These are phyloP conservation scores for Eilema caniola DNA, from an alignment of 2,888 invertebrate species.

Conservation along the genomic window DNA sequence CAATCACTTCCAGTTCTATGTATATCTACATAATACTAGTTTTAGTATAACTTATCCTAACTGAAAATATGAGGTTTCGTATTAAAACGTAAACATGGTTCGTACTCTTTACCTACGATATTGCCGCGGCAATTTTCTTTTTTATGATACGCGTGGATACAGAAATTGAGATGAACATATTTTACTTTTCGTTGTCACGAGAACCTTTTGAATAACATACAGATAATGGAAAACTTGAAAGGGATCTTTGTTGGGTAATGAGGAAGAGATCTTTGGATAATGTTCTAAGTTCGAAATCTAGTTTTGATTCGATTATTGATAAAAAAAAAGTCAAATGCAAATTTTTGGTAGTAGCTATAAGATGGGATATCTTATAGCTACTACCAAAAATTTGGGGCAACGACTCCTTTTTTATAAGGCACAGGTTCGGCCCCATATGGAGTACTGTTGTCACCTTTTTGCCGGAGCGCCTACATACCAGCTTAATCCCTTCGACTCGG, in stretches of 20 bases:
- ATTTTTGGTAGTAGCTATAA: too few relatives aligned
- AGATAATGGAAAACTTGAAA: neutral
- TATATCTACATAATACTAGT: too few relatives aligned
- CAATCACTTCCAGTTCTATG: too few relatives aligned
- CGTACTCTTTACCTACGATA: slow-evolving; percentile 35
- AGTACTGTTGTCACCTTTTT: too few relatives aligned
- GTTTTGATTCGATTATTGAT: neutral
- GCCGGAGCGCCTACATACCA: too few relatives aligned
- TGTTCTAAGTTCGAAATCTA: neutral
- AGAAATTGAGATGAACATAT: neutral
- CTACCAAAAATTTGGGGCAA: too few relatives aligned
- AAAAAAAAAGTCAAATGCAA: too few relatives aligned
- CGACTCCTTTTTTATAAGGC: too few relatives aligned
- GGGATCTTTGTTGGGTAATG: neutral
- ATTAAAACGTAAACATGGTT: slow-evolving; percentile 43
- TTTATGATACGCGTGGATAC: slow-evolving; percentile 8
- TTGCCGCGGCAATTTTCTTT: slow-evolving; percentile 29
- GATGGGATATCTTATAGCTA: too few relatives aligned
- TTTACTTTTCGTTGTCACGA: neutral
- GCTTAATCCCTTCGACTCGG: too few relatives aligned
- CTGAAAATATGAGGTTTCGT: slow-evolving; percentile 19
- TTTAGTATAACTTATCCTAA: too few relatives aligned
- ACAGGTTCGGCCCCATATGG: too few relatives aligned
- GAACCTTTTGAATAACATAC: neutral
- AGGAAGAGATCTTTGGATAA: neutral